Conservation (phyloP, 2,888 invertebrate genomes). For the Periphyllus acericola region DNA sequence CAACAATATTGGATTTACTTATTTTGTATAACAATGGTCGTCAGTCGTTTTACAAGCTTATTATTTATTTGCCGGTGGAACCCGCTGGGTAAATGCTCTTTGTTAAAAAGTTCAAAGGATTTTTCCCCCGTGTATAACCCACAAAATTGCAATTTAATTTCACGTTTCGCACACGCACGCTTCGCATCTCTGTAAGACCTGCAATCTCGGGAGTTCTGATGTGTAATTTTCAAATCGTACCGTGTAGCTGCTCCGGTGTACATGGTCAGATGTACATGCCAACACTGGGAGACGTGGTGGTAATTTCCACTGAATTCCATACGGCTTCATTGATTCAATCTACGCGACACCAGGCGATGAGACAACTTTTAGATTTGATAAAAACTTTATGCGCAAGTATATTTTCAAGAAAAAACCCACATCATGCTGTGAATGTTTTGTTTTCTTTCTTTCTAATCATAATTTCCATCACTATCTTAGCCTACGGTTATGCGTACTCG, state of each 20-base stretch:
- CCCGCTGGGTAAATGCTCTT: slow-evolving; percentile 32
- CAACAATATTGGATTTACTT: slow-evolving; percentile 22
- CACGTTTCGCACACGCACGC: not conserved
- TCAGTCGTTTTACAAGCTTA: slow-evolving; percentile 2
- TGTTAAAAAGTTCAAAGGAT: slow-evolving; percentile 47
- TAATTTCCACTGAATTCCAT: too few relatives aligned
- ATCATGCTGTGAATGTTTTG: too few relatives aligned
- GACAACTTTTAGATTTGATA: too few relatives aligned
- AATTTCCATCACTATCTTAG: too few relatives aligned
- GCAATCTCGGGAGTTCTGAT: not conserved
- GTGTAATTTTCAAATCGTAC: not conserved
- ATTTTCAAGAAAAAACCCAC: too few relatives aligned
- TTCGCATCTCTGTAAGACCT: not conserved
- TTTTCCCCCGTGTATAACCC: not conserved
- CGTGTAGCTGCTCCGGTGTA: not conserved
- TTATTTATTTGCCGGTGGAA: slow-evolving; percentile 42
- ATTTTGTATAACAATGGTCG: slow-evolving; percentile 19
- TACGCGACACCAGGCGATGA: too few relatives aligned
- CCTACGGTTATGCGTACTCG: too few relatives aligned
- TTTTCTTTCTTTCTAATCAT: too few relatives aligned
- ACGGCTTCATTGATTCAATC: too few relatives aligned
- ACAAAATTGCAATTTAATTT: slow-evolving; percentile 47
- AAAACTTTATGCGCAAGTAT: too few relatives aligned
- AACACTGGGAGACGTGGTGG: too few relatives aligned
- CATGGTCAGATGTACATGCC: too few relatives aligned